phyloP scores from a whole-genome alignment of 2,797 vertebrate species.

The Pogonophryne albipinna region DNA sequence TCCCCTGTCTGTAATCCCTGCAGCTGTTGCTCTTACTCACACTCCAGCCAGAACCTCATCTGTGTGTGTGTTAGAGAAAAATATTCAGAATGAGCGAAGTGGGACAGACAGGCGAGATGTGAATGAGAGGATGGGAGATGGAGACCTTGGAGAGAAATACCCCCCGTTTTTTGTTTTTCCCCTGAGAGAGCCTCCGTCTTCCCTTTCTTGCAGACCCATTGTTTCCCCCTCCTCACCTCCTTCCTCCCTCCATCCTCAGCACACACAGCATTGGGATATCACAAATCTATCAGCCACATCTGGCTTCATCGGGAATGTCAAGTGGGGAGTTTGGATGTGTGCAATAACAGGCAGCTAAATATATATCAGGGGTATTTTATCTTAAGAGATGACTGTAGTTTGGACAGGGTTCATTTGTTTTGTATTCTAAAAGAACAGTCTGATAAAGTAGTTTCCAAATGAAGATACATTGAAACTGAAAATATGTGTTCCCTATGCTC shows the following conservation, averaged over 20 bases:
- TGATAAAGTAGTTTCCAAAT: slow-evolving; percentile 43
- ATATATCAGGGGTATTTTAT: slow-evolving; percentile 55
- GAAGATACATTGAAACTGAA: slow-evolving; percentile 27
- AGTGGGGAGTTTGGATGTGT: slow-evolving; percentile 43
- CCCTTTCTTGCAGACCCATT: slow-evolving; percentile 74
- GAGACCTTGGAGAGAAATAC: slow-evolving; percentile 50
- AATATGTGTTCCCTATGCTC: slow-evolving; percentile 12
- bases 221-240: slow-evolving; percentile 74
- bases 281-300: slow-evolving; percentile 79
- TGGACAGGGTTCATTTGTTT: slow-evolving; percentile 33
- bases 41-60: slow-evolving; percentile 64
- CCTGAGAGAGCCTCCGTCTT: slow-evolving; percentile 60
- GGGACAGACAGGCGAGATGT: slow-evolving; percentile 29
- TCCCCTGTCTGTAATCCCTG: slow-evolving; percentile 71
- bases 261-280: slow-evolving; percentile 57
- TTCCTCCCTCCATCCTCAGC: slow-evolving; percentile 74
- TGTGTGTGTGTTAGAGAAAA: slow-evolving; percentile 36
- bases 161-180: slow-evolving; percentile 42
- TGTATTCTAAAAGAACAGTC: slow-evolving; percentile 25
- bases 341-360: slow-evolving; percentile 54
- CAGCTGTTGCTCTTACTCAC: slow-evolving; percentile 81
- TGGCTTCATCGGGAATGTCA: slow-evolving; percentile 55
- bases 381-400: slow-evolving; percentile 34
- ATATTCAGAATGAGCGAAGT: slow-evolving; percentile 36
- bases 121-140: slow-evolving; percentile 64